Base-by-base conservation (phyloP, 2,888 invertebrate species). In the Apodemia hepburni region DNA sequence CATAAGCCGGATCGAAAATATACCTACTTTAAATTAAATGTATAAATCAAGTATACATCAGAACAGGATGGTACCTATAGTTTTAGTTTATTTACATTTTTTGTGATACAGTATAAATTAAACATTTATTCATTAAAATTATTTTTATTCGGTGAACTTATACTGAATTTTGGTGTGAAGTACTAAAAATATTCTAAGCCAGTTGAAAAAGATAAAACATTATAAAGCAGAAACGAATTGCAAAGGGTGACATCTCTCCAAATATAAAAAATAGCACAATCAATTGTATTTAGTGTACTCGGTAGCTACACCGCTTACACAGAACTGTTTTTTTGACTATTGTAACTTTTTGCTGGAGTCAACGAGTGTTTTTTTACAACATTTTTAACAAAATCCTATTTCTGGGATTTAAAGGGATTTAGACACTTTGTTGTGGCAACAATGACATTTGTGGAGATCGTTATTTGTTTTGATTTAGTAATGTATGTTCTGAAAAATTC, bases 401-500 rank as follows among this genome's bases (percentile, higher is more conserved):
- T 90, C 83, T 87, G 87, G 87, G 88, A 87, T 90, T 91, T 87
- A 81, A 87, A 85, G 76, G 91, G 91, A 90, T 89, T 90, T 87
- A 81, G 86, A 86, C 82, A 90, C 86, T 86, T 85, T 91, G 87
- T 90, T 91, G 87, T 87, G 84, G 85, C 87, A 91, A 91, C 89
- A 91, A 89, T 87, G 82, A 83, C 81, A 73, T 79, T 84, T 84
- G 82, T 81, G 75, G 76, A 85, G 81, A 84, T 76, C 75, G 79
- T 81, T 87, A 84, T 87, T 90, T 87, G 85, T 86, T 85, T 84
- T 86, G 82, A 84, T 89, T 88, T 87, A 84, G 76, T 80, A 73
- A 62, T 61, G 42, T 15, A 15, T 15, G 42, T 42, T 69, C 75
- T 76, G 75, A 74, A 64, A 65, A 62, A 70, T 89, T 87, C 87